Conservation (phyloP, 2,113 vertebrate species). For the Centropristis striata region DNA sequence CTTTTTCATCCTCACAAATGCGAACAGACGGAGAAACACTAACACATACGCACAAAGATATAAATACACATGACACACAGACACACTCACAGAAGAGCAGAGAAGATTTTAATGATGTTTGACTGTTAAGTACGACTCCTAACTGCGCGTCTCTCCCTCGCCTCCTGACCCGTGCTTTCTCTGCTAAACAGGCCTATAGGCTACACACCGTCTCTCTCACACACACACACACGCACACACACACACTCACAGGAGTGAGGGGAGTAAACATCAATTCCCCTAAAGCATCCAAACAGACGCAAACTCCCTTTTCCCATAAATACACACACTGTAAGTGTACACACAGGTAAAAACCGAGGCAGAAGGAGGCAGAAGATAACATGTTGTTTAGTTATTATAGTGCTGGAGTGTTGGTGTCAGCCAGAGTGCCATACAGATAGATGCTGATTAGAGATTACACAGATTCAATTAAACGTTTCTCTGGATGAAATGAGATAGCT, state of each 20-base stretch:
- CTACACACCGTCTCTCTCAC: constrained; percentile 6
- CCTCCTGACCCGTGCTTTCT: constrained; percentile 59
- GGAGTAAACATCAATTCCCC: constrained; percentile 47
- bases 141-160: constrained; percentile 46
- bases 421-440: constrained; percentile 24
- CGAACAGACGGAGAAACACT: constrained; percentile 5
- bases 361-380: constrained; percentile 16
- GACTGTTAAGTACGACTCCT: constrained; percentile 60
- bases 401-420: constrained; percentile 18
- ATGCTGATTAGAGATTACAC: constrained; percentile 65
- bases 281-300: constrained; percentile 35
- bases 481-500: constrained; percentile 55
- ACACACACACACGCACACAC: background rate
- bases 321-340: background rate
- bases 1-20: constrained; percentile 10
- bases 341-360: constrained; percentile 8
- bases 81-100: constrained; percentile 3
- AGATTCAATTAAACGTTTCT: constrained; percentile 65
- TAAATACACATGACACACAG: constrained; percentile 18
- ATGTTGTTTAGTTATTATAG: constrained; percentile 18
- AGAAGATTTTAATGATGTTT: constrained; percentile 71
- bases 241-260: constrained; percentile 16
- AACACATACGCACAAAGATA: background rate
- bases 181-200: constrained; percentile 64
- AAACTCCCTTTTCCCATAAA: constrained; percentile 1